Evolutionary conservation across 1,140 invertebrate genomes (phyloP).

Genomic region (Brachionus koreanus): DNA sequence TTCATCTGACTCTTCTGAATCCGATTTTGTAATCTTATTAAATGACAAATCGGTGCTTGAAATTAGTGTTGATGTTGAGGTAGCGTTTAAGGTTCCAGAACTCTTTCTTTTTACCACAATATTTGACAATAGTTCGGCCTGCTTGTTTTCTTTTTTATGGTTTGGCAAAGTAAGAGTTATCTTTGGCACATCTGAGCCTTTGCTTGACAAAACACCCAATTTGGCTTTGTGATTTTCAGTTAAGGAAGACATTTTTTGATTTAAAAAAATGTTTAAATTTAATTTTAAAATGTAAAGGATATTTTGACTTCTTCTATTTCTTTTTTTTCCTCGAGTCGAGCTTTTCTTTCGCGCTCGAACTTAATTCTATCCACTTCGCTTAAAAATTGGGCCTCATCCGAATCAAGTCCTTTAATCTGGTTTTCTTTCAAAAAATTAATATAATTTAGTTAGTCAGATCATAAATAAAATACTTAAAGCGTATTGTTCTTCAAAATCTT

Average conservation of each 20-base stretch:
- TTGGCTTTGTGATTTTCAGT: conserved; percentile 26
- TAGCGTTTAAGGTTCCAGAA: background rate
- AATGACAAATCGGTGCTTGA: conserved; percentile 10
- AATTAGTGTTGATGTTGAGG: background rate
- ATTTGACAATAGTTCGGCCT: conserved; percentile 21
- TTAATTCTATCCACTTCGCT: conserved; percentile 20
- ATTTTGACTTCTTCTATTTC: conserved; percentile 45
- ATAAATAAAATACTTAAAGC: conserved; percentile 31
- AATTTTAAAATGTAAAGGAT: conserved; percentile 33
- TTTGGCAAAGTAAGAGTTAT: conserved; percentile 2
- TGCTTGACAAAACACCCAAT: background rate
- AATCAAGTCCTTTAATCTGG: conserved; percentile 32
- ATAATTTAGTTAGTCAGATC: background rate
- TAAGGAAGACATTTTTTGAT: background rate
- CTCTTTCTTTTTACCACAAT: conserved; percentile 31
- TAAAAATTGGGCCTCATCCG: conserved; percentile 38
- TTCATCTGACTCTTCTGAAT: conserved; percentile 8
- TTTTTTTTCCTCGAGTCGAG: conserved; percentile 11
- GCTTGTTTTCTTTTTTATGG: conserved; percentile 32
- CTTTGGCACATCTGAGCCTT: background rate
- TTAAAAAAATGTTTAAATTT: background rate
- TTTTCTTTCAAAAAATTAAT: conserved; percentile 23
- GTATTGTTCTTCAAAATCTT: conserved; percentile 32
- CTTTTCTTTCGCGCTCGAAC: background rate
- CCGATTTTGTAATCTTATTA: conserved; percentile 5